Evolutionary conservation across 1,140 invertebrate genomes (phyloP), one percentile per base, ranked within the genome.

Genomic region (Calephelis virginiensis): DNA sequence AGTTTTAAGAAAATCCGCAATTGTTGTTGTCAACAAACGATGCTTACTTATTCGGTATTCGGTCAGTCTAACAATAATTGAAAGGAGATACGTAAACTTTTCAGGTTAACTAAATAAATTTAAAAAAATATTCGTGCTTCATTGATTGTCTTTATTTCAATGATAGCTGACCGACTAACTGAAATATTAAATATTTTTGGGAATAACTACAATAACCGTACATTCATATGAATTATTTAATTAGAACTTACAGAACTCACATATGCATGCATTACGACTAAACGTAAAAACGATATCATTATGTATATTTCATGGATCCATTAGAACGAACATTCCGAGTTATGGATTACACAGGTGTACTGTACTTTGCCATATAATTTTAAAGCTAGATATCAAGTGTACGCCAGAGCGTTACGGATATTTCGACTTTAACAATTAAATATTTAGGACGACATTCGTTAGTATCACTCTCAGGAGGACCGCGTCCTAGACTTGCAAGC

Each of bases 401-500:
- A 68, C 70, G 72, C 77, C 81, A 70, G 68, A 67, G 72, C 64
- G 78, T 74, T 75, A 82, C 45, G 68, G 74, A 72, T 85, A 82
- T 86, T 85, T 85, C 74, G 76, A 87, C 85, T 82, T 79, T 87
- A 86, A 80, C 81, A 82, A 86, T 87, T 74, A 87, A 87, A 88
- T 86, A 86, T 87, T 87, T 89, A 89, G 83, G 76, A 78, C 78
- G 81, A 88, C 82, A 89, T 88, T 90, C 80, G 85, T 88, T 85
- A 85, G 83, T 77, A 85, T 82, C 77, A 73, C 81, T 75, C 81
- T 86, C 81, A 66, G 71, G 81, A 84, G 81, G 67, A 80, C 78
- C 83, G 69, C 78, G 78, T 83, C 82, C 83, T 88, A 84, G 84
- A 83, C 81, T 84, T 83, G 79, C 71, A 73, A 85, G 78, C 73